A percentile compares a stretch with the other conserved stretches of the same genome.
These are phyloP conservation scores for Glandiceps talaboti DNA, from an alignment of 53 echinoderm and acorn worm species.

Conservation along the genomic window DNA sequence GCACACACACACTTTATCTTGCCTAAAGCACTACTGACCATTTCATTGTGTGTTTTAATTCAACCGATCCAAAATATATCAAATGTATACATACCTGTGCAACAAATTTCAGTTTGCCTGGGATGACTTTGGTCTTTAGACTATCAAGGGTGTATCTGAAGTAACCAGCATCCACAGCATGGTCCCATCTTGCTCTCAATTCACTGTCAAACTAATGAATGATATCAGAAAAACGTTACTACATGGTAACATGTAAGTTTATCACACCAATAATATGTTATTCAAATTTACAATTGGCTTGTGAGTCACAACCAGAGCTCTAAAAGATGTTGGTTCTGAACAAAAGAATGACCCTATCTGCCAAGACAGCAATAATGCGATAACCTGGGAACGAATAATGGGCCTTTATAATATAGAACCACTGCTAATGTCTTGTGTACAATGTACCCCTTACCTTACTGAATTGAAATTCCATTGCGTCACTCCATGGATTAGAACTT, in stretches of 20 bases:
- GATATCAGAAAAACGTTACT: not conserved
- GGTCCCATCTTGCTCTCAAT: slow-evolving; percentile 51
- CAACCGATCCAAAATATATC: not conserved
- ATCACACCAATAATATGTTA: too few species aligned
- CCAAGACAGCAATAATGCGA: not conserved
- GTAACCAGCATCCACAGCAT: slow-evolving; percentile 45
- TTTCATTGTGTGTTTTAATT: too few species aligned
- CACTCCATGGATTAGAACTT: not conserved
- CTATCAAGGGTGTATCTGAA: slow-evolving; percentile 53
- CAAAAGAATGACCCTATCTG: not conserved
- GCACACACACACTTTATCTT: not conserved
- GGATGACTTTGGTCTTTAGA: slow-evolving; percentile 48
- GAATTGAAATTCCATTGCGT: not conserved
- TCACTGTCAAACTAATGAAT: slow-evolving; percentile 51
- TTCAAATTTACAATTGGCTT: not conserved
- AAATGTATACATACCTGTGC: slow-evolving; percentile 88
- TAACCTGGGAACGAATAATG: not conserved
- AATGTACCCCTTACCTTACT: too few species aligned
- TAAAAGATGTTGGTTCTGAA: not conserved
- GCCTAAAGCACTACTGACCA: not conserved
- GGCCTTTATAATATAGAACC: not conserved
- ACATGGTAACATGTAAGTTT: too few species aligned
- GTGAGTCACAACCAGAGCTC: not conserved
- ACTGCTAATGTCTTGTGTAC: too few species aligned
- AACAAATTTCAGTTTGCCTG: slow-evolving; percentile 50